A percentile compares a stretch with the other conserved stretches of the same genome.
Conservation (phyloP, 2,797 vertebrate species). For the Sorex maritimensis region DNA sequence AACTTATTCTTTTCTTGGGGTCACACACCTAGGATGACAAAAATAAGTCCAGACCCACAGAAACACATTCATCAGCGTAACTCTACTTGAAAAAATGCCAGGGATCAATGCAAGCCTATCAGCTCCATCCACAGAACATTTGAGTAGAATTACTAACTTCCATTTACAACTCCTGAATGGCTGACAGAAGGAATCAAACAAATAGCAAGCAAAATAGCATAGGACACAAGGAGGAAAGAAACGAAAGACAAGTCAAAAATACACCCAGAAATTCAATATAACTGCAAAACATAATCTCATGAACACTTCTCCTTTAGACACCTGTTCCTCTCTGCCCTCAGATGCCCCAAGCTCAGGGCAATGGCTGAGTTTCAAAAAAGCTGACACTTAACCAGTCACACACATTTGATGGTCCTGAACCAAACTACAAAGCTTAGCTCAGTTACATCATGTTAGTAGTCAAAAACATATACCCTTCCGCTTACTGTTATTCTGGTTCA, state of each 20-base stretch:
- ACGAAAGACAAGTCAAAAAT: slow-evolving; percentile 77
- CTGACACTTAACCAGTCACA: slow-evolving; percentile 30
- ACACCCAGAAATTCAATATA: slow-evolving; percentile 80
- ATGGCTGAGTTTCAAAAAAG: slow-evolving; percentile 59
- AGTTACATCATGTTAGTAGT: slow-evolving; percentile 15
- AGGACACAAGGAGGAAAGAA: slow-evolving; percentile 74
- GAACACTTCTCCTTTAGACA: slow-evolving; percentile 78
- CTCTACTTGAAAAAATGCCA: slow-evolving; percentile 42
- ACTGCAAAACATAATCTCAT: slow-evolving; percentile 75
- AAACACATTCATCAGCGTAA: slow-evolving; percentile 66
- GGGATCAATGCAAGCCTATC: slow-evolving; percentile 50
- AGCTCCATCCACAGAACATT: slow-evolving; percentile 64
- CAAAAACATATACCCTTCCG: slow-evolving; percentile 39
- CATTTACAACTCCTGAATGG: slow-evolving; percentile 56
- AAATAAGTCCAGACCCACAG: slow-evolving; percentile 61
- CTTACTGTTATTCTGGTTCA: slow-evolving; percentile 24
- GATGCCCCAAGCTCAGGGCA: slow-evolving; percentile 71
- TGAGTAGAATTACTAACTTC: slow-evolving; percentile 67
- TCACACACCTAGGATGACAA: slow-evolving; percentile 37
- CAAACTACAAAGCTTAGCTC: slow-evolving; percentile 47
- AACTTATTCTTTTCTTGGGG: slow-evolving; percentile 39
- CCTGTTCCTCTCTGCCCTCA: slow-evolving; percentile 80
- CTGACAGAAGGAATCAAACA: slow-evolving; percentile 49
- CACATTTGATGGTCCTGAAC: slow-evolving; percentile 51
- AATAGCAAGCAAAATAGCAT: slow-evolving; percentile 73